Percentiles rank a stretch among this genome's conserved stretches.
Evolutionary conservation across 1,140 invertebrate genomes (phyloP).

Genomic region (Mizuhopecten yessoensis): DNA sequence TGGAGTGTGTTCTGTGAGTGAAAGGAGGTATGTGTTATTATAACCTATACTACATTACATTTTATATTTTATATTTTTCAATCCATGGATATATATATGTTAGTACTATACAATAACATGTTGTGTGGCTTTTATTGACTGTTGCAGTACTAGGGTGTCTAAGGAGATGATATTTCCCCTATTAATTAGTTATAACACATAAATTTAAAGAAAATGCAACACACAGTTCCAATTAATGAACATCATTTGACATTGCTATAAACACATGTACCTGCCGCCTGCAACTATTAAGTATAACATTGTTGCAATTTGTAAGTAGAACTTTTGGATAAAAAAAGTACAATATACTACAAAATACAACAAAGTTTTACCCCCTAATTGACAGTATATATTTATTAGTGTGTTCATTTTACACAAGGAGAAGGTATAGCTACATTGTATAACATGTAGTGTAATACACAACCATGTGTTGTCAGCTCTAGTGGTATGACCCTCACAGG

Average conservation of each 20-base stretch:
- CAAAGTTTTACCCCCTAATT: neutral
- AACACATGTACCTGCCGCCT: neutral
- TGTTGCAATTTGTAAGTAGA: neutral
- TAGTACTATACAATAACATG: no score
- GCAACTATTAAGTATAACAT: neutral
- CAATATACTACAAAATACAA: neutral
- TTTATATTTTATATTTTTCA: no score
- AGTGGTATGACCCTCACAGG: neutral
- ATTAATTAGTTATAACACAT: no score
- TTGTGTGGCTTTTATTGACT: no score
- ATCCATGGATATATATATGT: no score
- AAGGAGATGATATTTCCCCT: no score
- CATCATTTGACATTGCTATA: neutral
- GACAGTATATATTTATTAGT: neutral
- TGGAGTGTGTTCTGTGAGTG: no score
- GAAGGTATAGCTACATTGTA: no score
- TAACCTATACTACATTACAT: no score
- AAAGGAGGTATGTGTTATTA: no score
- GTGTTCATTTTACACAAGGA: neutral
- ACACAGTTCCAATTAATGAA: neutral
- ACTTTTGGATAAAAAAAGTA: neutral
- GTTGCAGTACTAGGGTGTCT: no score
- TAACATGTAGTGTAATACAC: slow-evolving; percentile 29
- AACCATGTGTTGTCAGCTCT: neutral
- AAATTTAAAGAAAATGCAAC: neutral